Conservation (phyloP, 1,140 invertebrate species). For the Diabrotica virgifera region DNA sequence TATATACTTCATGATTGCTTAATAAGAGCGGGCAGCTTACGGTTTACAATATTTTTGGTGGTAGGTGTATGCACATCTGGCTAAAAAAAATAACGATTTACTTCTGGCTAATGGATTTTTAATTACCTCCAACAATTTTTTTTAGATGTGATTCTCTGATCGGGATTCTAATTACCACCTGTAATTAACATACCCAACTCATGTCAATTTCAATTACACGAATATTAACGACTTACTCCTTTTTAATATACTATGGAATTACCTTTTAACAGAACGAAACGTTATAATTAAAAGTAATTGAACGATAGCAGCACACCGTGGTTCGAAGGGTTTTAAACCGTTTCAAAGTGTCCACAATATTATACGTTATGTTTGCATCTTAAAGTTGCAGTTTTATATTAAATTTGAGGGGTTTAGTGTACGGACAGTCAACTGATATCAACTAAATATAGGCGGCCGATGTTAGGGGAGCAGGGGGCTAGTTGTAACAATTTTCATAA, state of each 20-base stretch:
- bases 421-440: no score
- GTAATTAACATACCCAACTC: conserved; percentile 39
- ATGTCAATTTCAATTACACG: conserved; percentile 43
- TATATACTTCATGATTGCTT: no score
- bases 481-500: no score
- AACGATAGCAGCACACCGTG: conserved; percentile 4
- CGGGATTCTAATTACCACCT: conserved; percentile 37
- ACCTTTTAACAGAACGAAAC: conserved; percentile 27
- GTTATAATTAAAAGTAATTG: conserved; percentile 33
- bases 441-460: no score
- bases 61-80: no score
- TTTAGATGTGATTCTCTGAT: conserved; percentile 25
- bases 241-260: conserved; percentile 25
- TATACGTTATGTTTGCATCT: no score
- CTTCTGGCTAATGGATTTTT: conserved; percentile 45
- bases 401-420: no score
- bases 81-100: conserved; percentile 15
- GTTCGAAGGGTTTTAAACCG: neutral
- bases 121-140: conserved; percentile 44
- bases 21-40: no score
- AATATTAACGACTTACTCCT: conserved; percentile 35
- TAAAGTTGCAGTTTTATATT: no score
- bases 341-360: no score
- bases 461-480: no score
- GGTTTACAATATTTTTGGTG: no score